Conservation (phyloP, 1,140 invertebrate genomes). For the Colletes gigas region DNA sequence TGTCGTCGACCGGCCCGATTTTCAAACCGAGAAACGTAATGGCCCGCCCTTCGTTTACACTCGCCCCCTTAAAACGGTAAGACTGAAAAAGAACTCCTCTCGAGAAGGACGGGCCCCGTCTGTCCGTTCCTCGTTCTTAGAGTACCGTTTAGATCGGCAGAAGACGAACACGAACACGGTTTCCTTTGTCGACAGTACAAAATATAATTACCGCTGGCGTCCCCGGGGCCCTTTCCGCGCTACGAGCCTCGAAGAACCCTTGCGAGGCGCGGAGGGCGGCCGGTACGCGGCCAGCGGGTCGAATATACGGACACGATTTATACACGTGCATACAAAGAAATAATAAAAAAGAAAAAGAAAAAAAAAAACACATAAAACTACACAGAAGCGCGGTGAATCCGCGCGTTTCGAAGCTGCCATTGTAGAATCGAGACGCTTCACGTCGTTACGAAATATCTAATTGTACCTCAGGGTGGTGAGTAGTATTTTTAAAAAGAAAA, state of each 20-base stretch:
- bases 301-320: conserved; percentile 1
- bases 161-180: conserved; percentile 27
- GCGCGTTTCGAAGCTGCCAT: conserved; percentile 63
- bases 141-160: conserved; percentile 21
- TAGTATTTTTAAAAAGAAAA: conserved; percentile 33
- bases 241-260: too few species aligned
- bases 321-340: background rate
- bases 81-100: conserved; percentile 64
- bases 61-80: conserved; percentile 55
- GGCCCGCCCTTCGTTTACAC: conserved; percentile 37
- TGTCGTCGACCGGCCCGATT: background rate
- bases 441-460: conserved; percentile 48
- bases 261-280: too few species aligned
- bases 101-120: conserved; percentile 42
- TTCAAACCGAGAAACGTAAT: background rate
- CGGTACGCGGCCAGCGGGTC: background rate
- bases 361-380: background rate
- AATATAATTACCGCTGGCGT: background rate
- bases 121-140: conserved; percentile 47
- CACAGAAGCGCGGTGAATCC: conserved; percentile 26
- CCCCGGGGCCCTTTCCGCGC: too few species aligned
- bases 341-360: background rate
- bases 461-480: conserved; percentile 36
- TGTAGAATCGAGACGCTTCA: conserved; percentile 50
- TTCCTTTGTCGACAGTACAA: conserved; percentile 71